A percentile compares a stretch with the other conserved stretches of the same genome.
Evolutionary conservation across 2,797 vertebrate genomes (phyloP).

Genomic region (Scarus forsteni): DNA sequence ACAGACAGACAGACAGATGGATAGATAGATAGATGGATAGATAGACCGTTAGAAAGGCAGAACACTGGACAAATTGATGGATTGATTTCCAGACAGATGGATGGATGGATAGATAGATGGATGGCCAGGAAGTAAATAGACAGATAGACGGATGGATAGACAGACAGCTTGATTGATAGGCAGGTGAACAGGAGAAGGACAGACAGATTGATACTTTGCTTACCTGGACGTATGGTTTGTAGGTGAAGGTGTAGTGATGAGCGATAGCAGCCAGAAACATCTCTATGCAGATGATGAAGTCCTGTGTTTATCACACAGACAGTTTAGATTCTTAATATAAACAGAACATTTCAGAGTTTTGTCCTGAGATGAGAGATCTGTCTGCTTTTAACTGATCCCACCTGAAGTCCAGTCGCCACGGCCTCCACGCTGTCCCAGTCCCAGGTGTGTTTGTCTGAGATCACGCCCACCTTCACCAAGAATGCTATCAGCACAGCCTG

Average conservation of each 20-base stretch:
- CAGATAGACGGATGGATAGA: neutral
- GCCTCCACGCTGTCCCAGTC: constrained; percentile 96
- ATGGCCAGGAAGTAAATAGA: neutral
- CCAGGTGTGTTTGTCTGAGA: constrained; percentile 93
- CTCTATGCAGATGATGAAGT: constrained; percentile 97
- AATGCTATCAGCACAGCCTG: constrained; percentile 95
- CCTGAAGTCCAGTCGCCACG: constrained; percentile 85
- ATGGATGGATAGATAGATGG: neutral
- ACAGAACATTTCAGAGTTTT: neutral
- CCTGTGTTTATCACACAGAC: constrained; percentile 75
- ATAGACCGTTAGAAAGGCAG: neutral
- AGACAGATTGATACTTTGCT: neutral
- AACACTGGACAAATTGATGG: neutral
- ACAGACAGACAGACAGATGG: no score
- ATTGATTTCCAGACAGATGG: no score
- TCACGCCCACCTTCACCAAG: constrained; percentile 95
- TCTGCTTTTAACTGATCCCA: neutral
- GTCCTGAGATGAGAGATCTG: neutral
- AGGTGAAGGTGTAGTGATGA: constrained; percentile 95
- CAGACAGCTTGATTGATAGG: neutral
- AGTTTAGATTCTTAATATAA: neutral
- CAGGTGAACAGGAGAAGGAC: no score
- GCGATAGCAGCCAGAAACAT: constrained; percentile 97
- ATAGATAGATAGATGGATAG: neutral
- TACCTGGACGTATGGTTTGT: constrained; percentile 94